These are phyloP conservation scores for Poliocrania exsul DNA, from an alignment of 2,797 vertebrate species.

Conservation along the genomic window DNA sequence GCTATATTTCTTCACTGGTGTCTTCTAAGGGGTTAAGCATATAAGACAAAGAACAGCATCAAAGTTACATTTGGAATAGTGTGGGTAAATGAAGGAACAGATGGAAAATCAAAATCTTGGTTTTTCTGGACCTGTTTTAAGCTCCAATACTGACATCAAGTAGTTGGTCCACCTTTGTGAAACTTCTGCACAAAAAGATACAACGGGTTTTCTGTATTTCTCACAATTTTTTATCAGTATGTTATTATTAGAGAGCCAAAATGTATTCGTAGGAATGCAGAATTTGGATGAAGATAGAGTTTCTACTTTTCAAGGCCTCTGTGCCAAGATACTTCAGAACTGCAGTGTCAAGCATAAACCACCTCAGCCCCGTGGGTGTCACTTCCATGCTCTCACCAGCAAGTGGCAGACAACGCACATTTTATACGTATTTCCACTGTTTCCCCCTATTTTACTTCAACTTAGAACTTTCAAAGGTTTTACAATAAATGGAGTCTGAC, in stretches of 20 bases:
- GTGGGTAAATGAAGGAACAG: slow-evolving; percentile 39
- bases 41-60: slow-evolving; percentile 17
- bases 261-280: background rate
- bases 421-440: background rate
- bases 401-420: slow-evolving; percentile 49
- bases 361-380: background rate
- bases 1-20: background rate
- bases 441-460: background rate
- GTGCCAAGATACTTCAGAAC: background rate
- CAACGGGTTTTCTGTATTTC: background rate
- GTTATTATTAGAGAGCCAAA: background rate
- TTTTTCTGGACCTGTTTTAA: slow-evolving; percentile 24
- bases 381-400: slow-evolving; percentile 38
- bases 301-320: background rate
- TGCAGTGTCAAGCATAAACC: background rate
- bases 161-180: background rate
- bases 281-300: background rate
- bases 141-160: background rate
- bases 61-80: background rate
- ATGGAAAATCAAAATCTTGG: slow-evolving; percentile 42
- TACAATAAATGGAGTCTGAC: slow-evolving; percentile 47
- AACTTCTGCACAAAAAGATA: background rate
- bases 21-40: background rate
- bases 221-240: background rate
- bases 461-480: slow-evolving; percentile 13